Base-by-base conservation (phyloP, 2,888 invertebrate genomes). In the Malacosoma neustria region DNA sequence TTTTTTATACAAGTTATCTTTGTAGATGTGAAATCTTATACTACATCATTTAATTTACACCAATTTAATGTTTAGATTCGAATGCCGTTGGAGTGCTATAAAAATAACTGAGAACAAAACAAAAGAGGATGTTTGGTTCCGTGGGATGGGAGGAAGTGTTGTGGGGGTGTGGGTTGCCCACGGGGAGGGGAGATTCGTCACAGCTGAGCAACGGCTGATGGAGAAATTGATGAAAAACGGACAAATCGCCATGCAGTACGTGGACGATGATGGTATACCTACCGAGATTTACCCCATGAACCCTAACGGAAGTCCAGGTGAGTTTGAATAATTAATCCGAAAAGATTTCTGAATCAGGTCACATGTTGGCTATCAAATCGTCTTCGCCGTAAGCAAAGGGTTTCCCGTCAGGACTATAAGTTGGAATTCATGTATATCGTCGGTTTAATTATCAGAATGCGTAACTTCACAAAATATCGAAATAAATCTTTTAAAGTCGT, bases 141-240 rank as follows among this genome's bases (percentile, higher is more conserved):
- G 87, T 36, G 94, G 91, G n/a, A 96, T 99, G 96, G 90, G 91
- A 39, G 92, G 90, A 14, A 91, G 93, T n/a, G 85, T 92, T 1
- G 87, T 98, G n/a, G 98, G 98, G 2, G 93, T 97, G 50, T 99
- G 98, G 98, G 90, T 95, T 2, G 97, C 98, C 2, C 99, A 99
- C 68, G 98, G 97, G 0, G 99, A 99, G 84, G 99, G 99, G 47
- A 86, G 90, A 45, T 93, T 93, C 57, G 85, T 89, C 0, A 89
- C 91, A 52, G 79, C 88, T 9, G 77, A 87, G 29, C 47, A 81
- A 0, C 37, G 46, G 0, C 57, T 90, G 12, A 73, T 91, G 14
- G 55, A 72, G 1, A 70, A 75, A 31, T 49, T 93, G 31, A 81
- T 82, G 35, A 51, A 59, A 1, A 85, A 89, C 40, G 86, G 90